Evolutionary conservation across 2,113 vertebrate genomes (phyloP).

Genomic region (Numenius arquata): DNA sequence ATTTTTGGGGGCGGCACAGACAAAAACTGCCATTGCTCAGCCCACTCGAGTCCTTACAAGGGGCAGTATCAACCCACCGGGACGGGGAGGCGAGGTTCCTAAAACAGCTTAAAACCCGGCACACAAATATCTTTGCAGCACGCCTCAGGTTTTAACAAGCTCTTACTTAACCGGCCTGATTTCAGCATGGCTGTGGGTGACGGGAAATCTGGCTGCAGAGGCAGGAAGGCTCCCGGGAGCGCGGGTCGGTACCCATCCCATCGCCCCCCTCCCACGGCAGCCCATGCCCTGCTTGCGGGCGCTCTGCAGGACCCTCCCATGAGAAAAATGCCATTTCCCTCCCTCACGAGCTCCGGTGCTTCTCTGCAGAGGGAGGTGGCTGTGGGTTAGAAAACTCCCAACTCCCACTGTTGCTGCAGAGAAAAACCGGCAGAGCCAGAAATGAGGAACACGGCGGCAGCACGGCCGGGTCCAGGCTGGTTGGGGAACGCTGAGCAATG

Average conservation of each 20-base stretch:
- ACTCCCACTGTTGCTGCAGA: not conserved
- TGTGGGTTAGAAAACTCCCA: not conserved
- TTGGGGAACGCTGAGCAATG: not conserved
- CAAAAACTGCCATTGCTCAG: not conserved
- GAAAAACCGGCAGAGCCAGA: not conserved
- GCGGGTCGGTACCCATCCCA: not conserved
- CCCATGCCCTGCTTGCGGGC: not conserved
- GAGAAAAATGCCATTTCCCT: not conserved
- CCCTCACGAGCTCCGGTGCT: not conserved
- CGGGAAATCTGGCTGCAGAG: not conserved
- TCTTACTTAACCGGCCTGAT: not conserved
- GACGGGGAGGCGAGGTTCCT: rapidly evolving
- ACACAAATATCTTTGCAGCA: not conserved
- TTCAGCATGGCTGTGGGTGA: not conserved
- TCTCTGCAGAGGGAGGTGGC: not conserved
- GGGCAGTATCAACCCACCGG: not conserved
- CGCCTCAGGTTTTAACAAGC: not conserved
- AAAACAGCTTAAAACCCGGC: not conserved
- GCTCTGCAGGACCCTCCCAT: rapidly evolving
- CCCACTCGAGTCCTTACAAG: not conserved
- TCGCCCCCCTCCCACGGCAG: not conserved
- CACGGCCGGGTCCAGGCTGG: not conserved
- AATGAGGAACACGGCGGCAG: not conserved
- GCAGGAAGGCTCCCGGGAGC: not conserved
- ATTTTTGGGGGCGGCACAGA: not conserved